These are phyloP conservation scores for Myotis planiceps DNA, from an alignment of 2,797 vertebrate species.

Conservation along the genomic window DNA sequence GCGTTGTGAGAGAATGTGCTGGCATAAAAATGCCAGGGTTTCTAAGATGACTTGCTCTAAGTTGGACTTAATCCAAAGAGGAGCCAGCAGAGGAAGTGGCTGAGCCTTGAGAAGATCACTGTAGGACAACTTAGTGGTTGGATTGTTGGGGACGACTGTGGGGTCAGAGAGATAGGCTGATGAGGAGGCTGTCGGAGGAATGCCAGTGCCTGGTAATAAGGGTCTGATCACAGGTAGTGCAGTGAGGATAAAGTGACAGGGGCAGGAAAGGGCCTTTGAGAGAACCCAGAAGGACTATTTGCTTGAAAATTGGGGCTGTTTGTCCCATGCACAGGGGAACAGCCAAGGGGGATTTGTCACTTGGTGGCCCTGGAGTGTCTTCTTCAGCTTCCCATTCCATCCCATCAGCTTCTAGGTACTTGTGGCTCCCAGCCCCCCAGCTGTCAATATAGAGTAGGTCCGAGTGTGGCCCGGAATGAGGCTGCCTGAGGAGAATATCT, in stretches of 20 bases:
- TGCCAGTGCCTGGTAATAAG: not conserved
- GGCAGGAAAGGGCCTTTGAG: not conserved
- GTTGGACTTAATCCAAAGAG: not conserved
- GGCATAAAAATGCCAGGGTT: not conserved
- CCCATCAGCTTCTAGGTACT: not conserved
- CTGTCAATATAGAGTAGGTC: not conserved
- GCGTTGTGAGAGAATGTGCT: not conserved
- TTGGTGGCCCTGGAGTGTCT: not conserved
- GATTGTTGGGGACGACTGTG: not conserved
- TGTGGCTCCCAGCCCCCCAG: not conserved
- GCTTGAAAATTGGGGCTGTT: not conserved
- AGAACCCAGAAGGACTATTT: not conserved
- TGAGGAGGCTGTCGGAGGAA: not conserved
- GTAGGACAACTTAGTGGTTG: rapidly evolving
- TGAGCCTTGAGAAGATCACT: not conserved
- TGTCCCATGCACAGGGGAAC: not conserved
- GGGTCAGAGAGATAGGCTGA: not conserved
- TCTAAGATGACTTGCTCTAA: not conserved
- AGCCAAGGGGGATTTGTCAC: no score
- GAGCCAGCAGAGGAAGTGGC: not conserved
- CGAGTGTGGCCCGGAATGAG: rapidly evolving
- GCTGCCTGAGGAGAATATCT: not conserved
- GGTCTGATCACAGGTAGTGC: no score
- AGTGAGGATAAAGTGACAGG: not conserved
- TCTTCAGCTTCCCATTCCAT: no score